These are phyloP conservation scores for Parazoanthus atlanticus DNA, from an alignment of 92 coral and sea anemone species.

Conservation along the genomic window DNA sequence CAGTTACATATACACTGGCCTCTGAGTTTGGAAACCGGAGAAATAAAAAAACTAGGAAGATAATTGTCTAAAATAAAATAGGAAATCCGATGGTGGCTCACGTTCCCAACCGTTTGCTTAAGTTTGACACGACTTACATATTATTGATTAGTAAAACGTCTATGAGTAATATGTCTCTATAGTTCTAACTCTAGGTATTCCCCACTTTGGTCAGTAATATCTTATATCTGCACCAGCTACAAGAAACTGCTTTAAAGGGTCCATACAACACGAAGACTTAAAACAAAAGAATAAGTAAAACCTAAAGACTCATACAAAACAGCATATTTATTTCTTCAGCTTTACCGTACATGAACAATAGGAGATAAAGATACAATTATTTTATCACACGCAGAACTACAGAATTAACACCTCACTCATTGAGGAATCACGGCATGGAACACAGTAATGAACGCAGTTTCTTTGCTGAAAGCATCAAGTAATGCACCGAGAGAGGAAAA, in stretches of 20 bases:
- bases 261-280: not conserved
- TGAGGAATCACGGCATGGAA: not conserved
- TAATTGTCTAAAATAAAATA: no score
- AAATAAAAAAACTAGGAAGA: not conserved
- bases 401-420: not conserved
- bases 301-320: not conserved
- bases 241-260: not conserved
- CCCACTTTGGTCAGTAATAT: not conserved
- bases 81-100: not conserved
- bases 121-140: not conserved
- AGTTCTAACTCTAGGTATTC: no score
- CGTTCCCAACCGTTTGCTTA: no score
- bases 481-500: not conserved
- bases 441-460: not conserved
- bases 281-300: not conserved
- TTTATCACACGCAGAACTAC: not conserved
- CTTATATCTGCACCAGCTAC: not conserved
- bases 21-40: no score
- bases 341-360: constrained; percentile 7
- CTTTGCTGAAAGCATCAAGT: not conserved
- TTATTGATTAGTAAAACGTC: not conserved
- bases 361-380: constrained; percentile 3
- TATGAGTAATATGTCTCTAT: no score
- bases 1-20: not conserved
- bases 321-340: not conserved